These are phyloP conservation scores for Hydractinia symbiolongicarpus DNA, from an alignment of 30 jellyfish, hydroid and myxozoan species.

Conservation along the genomic window DNA sequence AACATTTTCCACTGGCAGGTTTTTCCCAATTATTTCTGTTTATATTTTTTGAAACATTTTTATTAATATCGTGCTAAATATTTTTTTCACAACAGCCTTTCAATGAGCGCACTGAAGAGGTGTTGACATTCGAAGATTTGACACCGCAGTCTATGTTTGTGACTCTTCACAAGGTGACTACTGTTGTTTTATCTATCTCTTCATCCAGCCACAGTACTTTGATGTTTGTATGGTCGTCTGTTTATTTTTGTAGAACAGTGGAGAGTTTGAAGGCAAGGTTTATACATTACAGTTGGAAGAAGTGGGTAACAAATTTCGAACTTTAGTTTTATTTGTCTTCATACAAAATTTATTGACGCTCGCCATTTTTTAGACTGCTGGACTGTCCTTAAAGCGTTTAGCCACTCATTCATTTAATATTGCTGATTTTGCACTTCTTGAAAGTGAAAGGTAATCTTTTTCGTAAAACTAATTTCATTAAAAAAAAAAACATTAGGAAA, in stretches of 20 bases:
- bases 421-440: slow-evolving; percentile 42
- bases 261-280: slow-evolving; percentile 31
- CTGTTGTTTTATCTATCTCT: too few relatives aligned
- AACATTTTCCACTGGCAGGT: slow-evolving; percentile 39
- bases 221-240: not conserved
- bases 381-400: slow-evolving; percentile 36
- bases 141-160: slow-evolving; percentile 27
- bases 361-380: slow-evolving; percentile 26
- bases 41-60: too few relatives aligned
- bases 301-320: slow-evolving; percentile 18
- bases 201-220: not conserved
- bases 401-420: slow-evolving; percentile 47
- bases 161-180: slow-evolving; percentile 52
- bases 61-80: not conserved
- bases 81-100: not conserved
- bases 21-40: not conserved
- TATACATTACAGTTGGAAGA: slow-evolving; percentile 48
- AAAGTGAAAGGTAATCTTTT: slow-evolving; percentile 9
- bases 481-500: too few relatives aligned
- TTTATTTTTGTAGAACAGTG: not conserved
- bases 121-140: not conserved
- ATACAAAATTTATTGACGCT: not conserved
- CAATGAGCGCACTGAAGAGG: not conserved
- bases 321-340: not conserved
- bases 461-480: not conserved